Percentiles rank a stretch among this genome's conserved stretches.
Evolutionary conservation across 2,888 invertebrate species (phyloP).

Genomic region (Notodonta dromedarius): DNA sequence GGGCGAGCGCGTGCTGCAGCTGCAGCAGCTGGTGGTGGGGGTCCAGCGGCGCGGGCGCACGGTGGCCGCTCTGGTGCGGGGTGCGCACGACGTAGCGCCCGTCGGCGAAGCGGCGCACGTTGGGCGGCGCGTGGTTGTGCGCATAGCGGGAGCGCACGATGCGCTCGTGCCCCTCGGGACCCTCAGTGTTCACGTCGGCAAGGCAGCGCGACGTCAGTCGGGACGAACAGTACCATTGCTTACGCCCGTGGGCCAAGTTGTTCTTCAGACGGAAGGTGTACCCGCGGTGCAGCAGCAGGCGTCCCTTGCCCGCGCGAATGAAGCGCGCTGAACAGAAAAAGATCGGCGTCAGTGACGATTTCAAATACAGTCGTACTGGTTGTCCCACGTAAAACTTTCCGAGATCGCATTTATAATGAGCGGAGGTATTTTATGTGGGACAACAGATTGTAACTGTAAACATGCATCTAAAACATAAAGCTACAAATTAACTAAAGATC

Average conservation of each 20-base stretch:
- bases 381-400: conserved; percentile 19
- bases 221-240: conserved; percentile 81
- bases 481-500: conserved; percentile 3
- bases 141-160: conserved; percentile 78
- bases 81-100: conserved; percentile 80
- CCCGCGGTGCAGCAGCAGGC: conserved; percentile 75
- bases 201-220: conserved; percentile 78
- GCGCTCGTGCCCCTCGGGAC: conserved; percentile 80
- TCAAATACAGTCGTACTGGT: conserved; percentile 5
- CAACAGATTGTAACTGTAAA: conserved; percentile 14
- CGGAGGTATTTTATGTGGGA: conserved; percentile 17
- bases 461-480: conserved; percentile 17
- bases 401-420: neutral
- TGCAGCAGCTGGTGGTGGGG: conserved; percentile 79
- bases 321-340: conserved; percentile 68
- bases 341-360: neutral
- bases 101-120: conserved; percentile 79
- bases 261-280: conserved; percentile 81
- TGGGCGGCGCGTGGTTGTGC: conserved; percentile 80
- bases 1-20: conserved; percentile 76
- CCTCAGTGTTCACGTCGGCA: conserved; percentile 79
- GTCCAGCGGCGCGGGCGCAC: conserved; percentile 75
- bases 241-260: conserved; percentile 79
- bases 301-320: conserved; percentile 78
- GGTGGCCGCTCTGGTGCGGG: conserved; percentile 79